Evolutionary conservation across 2,888 invertebrate species (phyloP), one percentile per base, ranked within the genome.

Genomic region (Cabera pusaria): DNA sequence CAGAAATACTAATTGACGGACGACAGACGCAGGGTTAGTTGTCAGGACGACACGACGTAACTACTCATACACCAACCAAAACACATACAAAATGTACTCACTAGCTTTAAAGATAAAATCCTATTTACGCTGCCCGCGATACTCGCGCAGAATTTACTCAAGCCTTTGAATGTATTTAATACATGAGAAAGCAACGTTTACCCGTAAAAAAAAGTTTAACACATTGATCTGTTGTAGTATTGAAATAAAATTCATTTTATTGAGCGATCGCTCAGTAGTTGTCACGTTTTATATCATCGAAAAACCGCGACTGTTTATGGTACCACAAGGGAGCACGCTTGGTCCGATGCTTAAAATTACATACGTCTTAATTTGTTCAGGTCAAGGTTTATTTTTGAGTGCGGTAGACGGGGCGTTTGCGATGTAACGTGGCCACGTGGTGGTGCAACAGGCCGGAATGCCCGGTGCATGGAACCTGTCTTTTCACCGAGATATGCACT

Each of bases 241-340:
- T 49, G 71, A 59, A 77, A 85, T 86, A 86, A 85, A 86, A 83
- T 60, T 72, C 72, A 84, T 81, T 84, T 84, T 85, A 78, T 78
- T 83, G 78, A 81, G 75, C 76, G 79, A 83, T 80, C 71, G 63
- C 53, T 69, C 59, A 68, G 73, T 32, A 52, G 68, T 73, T 85
- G 80, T 79, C 80, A 77, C 85, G 77, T 85, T 86, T 73, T 75
- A 74, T 72, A 72, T 76, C 71, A 77, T 68, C 70, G 63, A 64
- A 73, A 66, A 73, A 67, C 64, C 51, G 59, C 48, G 70, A 65
- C 68, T 59, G 52, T 67, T 63, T 69, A 62, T 61, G 64, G 57
- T 74, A 59, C 63, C 66, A 58, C 76, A 78, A 78, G 77, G 79
- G 42, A 56, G 51, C 67, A 64, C 57, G 14, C 47, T 63, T 23